These are phyloP conservation scores for Nymphalis io DNA, from an alignment of 1,140 invertebrate genomes.

Conservation along the genomic window DNA sequence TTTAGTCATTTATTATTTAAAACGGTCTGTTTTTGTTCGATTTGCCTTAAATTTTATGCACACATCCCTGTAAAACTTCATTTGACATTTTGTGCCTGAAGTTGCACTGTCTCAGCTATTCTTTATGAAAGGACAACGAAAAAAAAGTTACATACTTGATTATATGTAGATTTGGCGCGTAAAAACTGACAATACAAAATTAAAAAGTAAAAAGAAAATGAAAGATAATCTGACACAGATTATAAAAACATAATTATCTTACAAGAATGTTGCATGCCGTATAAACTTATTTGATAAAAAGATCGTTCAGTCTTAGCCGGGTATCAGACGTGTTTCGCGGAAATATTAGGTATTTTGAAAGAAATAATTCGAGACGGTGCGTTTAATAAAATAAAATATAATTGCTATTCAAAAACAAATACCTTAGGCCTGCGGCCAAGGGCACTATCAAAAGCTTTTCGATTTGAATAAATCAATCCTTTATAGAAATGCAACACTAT, in stretches of 20 bases:
- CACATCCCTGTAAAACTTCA: no score
- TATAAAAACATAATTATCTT: conserved; percentile 46
- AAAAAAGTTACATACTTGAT: no score
- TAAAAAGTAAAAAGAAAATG: conserved; percentile 4
- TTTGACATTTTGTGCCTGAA: no score
- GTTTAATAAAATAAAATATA: conserved; percentile 79
- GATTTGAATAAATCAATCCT: conserved; percentile 79
- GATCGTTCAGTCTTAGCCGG: conserved; percentile 48
- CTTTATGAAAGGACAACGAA: no score
- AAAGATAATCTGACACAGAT: conserved; percentile 12
- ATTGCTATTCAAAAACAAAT: conserved; percentile 79
- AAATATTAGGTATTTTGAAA: conserved; percentile 64
- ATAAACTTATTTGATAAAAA: conserved; percentile 44
- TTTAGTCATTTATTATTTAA: no score
- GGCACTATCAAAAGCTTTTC: conserved; percentile 70
- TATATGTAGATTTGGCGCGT: not conserved
- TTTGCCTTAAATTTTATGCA: no score
- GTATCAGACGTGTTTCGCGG: conserved; percentile 67
- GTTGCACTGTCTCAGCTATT: no score
- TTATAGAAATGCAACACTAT: conserved; percentile 75
- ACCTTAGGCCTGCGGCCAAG: conserved; percentile 68
- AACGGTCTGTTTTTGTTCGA: no score
- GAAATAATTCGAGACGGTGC: conserved; percentile 61
- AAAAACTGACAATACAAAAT: not conserved
- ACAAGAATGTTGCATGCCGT: conserved; percentile 45